Percentiles rank a stretch among this genome's conserved stretches.
phyloP scores from a whole-genome alignment of 2,797 vertebrate species.

The Lophius americanus region DNA sequence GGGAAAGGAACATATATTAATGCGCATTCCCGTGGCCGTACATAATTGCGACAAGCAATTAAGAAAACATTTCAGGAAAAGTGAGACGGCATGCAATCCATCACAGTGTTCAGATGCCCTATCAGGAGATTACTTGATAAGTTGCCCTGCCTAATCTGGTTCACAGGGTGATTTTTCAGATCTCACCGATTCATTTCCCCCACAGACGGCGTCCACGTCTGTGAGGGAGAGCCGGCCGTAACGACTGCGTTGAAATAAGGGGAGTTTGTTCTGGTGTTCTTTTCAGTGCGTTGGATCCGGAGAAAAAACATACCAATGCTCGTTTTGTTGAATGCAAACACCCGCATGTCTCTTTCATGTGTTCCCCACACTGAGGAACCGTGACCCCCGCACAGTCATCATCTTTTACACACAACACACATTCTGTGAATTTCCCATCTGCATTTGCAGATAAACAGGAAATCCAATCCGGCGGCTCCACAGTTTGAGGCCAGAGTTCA shows the following conservation, averaged over 20 bases:
- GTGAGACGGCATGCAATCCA: conserved; percentile 71
- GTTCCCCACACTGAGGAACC: not conserved
- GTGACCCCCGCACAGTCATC: no score
- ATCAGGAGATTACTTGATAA: conserved; percentile 82
- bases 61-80: conserved; percentile 65
- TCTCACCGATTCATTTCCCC: conserved; percentile 73
- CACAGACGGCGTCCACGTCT: conserved; percentile 40
- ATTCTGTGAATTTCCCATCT: conserved; percentile 49
- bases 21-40: conserved; percentile 46
- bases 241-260: conserved; percentile 28
- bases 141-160: conserved; percentile 81
- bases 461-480: conserved; percentile 56
- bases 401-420: conserved; percentile 20
- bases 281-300: not conserved
- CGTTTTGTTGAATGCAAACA: conserved; percentile 18
- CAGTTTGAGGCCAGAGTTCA: conserved; percentile 47
- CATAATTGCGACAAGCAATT: conserved; percentile 77
- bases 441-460: conserved; percentile 68
- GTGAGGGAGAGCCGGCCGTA: conserved; percentile 22
- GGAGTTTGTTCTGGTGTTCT: conserved; percentile 19
- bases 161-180: conserved; percentile 81
- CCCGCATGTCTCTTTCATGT: not conserved
- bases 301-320: conserved; percentile 3
- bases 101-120: conserved; percentile 74
- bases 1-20: conserved; percentile 51